Conservation (phyloP, 2,797 vertebrate genomes). For the Borostomias antarcticus region DNA sequence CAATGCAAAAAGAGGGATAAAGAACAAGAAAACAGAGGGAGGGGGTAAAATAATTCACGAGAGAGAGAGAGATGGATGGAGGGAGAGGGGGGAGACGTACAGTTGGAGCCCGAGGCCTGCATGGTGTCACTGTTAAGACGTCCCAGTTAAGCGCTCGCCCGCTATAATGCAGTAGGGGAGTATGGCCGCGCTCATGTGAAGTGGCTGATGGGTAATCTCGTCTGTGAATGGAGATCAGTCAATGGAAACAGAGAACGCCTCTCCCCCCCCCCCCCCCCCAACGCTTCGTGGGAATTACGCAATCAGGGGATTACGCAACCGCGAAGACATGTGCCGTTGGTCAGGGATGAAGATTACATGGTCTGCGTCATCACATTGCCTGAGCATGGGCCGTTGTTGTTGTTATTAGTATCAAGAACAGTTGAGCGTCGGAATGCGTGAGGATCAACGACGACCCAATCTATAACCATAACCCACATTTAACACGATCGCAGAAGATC, state of each 20-base stretch:
- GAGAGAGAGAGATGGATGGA: constrained; percentile 19
- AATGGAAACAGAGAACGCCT: constrained; percentile 51
- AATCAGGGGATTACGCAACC: constrained; percentile 60
- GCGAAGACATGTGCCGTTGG: constrained; percentile 53
- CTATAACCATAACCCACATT: too few species aligned
- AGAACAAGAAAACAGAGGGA: constrained; percentile 18
- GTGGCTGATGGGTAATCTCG: constrained; percentile 69
- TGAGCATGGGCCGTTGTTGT: constrained; percentile 22
- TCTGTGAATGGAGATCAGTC: constrained; percentile 73
- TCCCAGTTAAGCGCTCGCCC: constrained; percentile 42
- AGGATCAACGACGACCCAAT: too few species aligned
- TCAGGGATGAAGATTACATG: constrained; percentile 55
- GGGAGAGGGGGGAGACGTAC: background rate
- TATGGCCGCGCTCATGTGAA: constrained; percentile 60
- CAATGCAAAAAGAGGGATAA: constrained; percentile 7
- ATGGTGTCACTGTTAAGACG: constrained; percentile 65
- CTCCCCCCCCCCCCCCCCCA: constrained; percentile 32
- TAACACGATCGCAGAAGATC: too few species aligned
- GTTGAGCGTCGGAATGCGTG: too few species aligned
- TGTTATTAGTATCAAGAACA: background rate
- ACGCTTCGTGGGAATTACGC: constrained; percentile 62
- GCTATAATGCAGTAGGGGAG: constrained; percentile 47
- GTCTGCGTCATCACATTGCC: constrained; percentile 57
- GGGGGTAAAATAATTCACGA: too few species aligned
- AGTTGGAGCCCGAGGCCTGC: constrained; percentile 23